Conservation (phyloP, 2,888 invertebrate species). For the Polyommatus iphigenia region DNA sequence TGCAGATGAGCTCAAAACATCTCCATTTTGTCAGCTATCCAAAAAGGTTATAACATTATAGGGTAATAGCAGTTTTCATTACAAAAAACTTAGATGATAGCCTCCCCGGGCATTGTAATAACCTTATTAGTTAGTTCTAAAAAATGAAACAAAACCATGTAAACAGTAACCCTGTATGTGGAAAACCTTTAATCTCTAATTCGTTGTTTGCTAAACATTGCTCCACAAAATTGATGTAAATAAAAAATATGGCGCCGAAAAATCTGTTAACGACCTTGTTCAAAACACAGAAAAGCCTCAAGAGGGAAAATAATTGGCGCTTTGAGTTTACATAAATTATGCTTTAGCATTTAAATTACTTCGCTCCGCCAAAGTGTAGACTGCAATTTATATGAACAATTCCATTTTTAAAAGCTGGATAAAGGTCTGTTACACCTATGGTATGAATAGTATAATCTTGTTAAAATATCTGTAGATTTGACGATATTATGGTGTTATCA, state of each 20-base stretch:
- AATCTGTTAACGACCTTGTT: neutral
- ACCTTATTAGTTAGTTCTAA: too few species aligned
- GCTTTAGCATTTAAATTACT: neutral
- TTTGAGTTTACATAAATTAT: neutral
- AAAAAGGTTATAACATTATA: too few species aligned
- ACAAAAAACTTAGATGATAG: too few species aligned
- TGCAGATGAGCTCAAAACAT: too few species aligned
- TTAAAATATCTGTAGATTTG: neutral
- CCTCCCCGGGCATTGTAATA: too few species aligned
- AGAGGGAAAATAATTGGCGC: constrained; percentile 5
- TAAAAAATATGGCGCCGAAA: neutral
- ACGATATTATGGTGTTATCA: neutral
- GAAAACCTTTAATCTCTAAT: neutral
- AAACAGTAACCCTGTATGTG: too few species aligned
- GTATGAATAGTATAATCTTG: neutral
- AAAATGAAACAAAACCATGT: too few species aligned
- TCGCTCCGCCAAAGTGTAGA: neutral
- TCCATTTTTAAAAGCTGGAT: neutral
- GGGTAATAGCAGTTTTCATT: too few species aligned
- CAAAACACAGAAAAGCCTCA: neutral
- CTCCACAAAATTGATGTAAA: neutral
- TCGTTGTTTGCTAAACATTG: neutral
- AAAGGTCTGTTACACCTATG: neutral
- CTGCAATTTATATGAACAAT: neutral
- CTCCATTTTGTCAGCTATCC: too few species aligned